Base-by-base conservation (phyloP, 2,113 vertebrate genomes). In the Phoenicopterus ruber region DNA sequence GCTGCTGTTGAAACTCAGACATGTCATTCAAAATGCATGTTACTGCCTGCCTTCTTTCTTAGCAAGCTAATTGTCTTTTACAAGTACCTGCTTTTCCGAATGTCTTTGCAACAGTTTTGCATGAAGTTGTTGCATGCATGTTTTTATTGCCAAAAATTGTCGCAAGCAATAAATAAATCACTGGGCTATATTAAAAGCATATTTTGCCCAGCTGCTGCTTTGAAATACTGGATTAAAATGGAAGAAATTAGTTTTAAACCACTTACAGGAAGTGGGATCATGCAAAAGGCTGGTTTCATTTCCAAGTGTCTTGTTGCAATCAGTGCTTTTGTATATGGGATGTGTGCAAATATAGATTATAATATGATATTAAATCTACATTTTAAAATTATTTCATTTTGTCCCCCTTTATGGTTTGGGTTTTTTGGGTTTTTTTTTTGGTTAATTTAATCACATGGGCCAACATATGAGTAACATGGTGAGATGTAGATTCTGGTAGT, bases 141-240 rank as follows among this genome's bases (percentile, higher is more conserved):
- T 95, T 95, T 93, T 93, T 95, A 84, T 90, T 98, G 97, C 95
- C 97, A 97, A 97, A 89, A 96, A 79, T 94, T 97, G 78, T 98
- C 97, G 92, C 85, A 97, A 98, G 95, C 95, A 97, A 95, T 96
- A 96, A 97, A 97, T 97, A 98, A 97, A 96, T 95, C 76, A 72
- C 76, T 97, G 83, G 86, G 85, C 80, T 95, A 5, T 88, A 90
- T 94, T 96, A 96, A 96, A 96, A 96, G 84, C 97, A 97, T 97
- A 85, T 98, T 98, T 98, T 96, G 71, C 86, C 96, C 97, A 98
- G 97, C 97, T 98, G 98, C 93, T 86, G 88, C 93, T 96, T 97
- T 98, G 94, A 97, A 97, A 97, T 93, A 94, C 71, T 86, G 92
- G 81, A 91, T 83, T 93, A 85, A 96, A 97, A 92, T 83, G 49